Evolutionary conservation across 1,140 invertebrate species (phyloP), one percentile per base, ranked within the genome.

Genomic region (Streblospio benedicti): DNA sequence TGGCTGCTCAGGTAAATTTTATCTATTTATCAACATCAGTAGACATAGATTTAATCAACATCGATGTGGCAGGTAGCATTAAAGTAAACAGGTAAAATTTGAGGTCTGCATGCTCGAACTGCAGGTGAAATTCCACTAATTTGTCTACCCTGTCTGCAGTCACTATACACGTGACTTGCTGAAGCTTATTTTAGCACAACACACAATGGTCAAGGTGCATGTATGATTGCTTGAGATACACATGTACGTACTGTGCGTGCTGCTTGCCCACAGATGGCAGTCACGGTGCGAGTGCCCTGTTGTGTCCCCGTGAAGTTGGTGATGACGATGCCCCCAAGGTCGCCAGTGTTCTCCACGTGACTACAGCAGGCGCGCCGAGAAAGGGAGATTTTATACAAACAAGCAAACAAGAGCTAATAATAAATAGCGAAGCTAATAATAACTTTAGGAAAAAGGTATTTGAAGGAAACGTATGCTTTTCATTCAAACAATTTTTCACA

Each of bases 281-380:
- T 35, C 28, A 54, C 52, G 18, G 18, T 30, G 30, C 38, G 31
- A n/a, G 52, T 54, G 28, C 52, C 52, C 33, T 54, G 52, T 38
- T 38, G 35, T n/a, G 12, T 35, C 28, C 52, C 52, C 2, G 16
- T 16, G 27, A 54, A 54, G 33, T 54, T 16, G 4, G 28, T 54
- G 31, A 54, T 54, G 4, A 54, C 52, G n/a, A 54, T 18, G n/a
- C n/a, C 25, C 12, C 52, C 52, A 30, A 54, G 14, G 31, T 33
- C 16, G 27, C 28, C 31, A 16, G 52, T 32, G 31, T 54, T 54
- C 12, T 54, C 28, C 28, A 54, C 52, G 33, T 54, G 52, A 23
- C 52, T 54, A 33, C n/a, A n/a, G n/a, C n/a, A n/a, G n/a, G n/a
- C n/a, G n/a, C n/a, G n/a, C n/a, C n/a, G 14, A 31, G 31, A 5